Evolutionary conservation across 2,797 vertebrate genomes (phyloP).

Genomic region (Sebastes iracundus): DNA sequence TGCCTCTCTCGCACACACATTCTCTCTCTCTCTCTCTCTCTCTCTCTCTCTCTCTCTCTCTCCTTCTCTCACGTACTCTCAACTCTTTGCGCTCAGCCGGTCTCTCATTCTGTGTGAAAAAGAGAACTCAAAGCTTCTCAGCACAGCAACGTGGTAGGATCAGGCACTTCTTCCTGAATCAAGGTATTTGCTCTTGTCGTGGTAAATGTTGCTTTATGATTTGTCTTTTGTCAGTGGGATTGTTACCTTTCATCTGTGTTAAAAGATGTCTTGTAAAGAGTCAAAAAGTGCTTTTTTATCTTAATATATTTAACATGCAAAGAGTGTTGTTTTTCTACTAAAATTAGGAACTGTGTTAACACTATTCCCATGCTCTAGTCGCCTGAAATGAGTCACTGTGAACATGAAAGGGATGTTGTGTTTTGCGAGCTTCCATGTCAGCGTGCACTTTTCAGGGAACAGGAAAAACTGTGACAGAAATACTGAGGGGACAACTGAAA

Average conservation of each 20-base stretch:
- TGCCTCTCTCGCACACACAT: conserved; percentile 48
- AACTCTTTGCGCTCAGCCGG: conserved; percentile 60
- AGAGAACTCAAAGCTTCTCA: conserved; percentile 70
- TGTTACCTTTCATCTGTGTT: background rate
- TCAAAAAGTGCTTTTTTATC: conserved; percentile 11
- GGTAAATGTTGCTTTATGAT: conserved; percentile 7
- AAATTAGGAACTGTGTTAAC: conserved; percentile 39
- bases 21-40: conserved; percentile 42
- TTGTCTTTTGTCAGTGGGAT: background rate
- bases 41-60: conserved; percentile 16
- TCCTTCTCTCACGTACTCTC: conserved; percentile 51
- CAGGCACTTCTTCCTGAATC: conserved; percentile 67
- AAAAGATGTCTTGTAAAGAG: background rate
- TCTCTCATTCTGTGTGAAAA: conserved; percentile 66
- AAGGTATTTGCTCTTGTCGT: conserved; percentile 72
- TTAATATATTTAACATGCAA: background rate
- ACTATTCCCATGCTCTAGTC: conserved; percentile 30
- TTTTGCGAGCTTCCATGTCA: conserved; percentile 66
- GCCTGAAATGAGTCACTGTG: conserved; percentile 52
- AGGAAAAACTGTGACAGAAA: conserved; percentile 69
- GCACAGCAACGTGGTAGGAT: conserved; percentile 68
- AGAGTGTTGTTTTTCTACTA: conserved; percentile 4
- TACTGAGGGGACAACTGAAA: conserved; percentile 58
- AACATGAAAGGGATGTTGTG: conserved; percentile 65
- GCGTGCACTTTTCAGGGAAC: conserved; percentile 66